Evolutionary conservation across 2,113 vertebrate species (phyloP).

Genomic region (Lepisosteus oculatus): DNA sequence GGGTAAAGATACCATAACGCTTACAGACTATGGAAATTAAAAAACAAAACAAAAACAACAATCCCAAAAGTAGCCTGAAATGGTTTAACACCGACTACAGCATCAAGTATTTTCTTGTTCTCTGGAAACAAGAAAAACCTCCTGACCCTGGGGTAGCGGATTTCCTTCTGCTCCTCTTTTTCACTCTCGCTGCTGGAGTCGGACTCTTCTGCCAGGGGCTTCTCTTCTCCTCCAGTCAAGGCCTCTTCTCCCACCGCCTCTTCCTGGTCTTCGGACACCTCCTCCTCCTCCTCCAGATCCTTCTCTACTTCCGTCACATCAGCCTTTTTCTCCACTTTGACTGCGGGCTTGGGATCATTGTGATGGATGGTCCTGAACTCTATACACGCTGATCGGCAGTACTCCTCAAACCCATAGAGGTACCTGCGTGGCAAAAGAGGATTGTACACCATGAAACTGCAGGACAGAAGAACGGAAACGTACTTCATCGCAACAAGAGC

Average conservation of each 20-base stretch:
- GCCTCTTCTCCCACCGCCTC: slow-evolving; percentile 51
- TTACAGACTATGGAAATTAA: not conserved
- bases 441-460: not conserved
- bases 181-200: slow-evolving; percentile 76
- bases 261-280: slow-evolving; percentile 46
- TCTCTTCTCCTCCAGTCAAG: slow-evolving; percentile 59
- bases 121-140: too few species aligned
- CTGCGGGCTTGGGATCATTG: slow-evolving; percentile 81
- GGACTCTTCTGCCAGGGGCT: slow-evolving; percentile 62
- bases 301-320: slow-evolving; percentile 51
- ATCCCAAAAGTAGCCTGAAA: too few species aligned
- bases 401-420: slow-evolving; percentile 96
- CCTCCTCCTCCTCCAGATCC: slow-evolving; percentile 62
- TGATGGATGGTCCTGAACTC: slow-evolving; percentile 95
- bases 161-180: slow-evolving; percentile 66
- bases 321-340: slow-evolving; percentile 61
- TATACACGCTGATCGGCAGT: slow-evolving; percentile 92
- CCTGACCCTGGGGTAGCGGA: slow-evolving; percentile 80
- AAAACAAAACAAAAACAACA: too few species aligned
- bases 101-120: too few species aligned
- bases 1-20: too few species aligned
- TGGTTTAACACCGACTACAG: too few species aligned
- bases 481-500: not conserved
- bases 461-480: not conserved
- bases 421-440: slow-evolving; percentile 65